phyloP scores from a whole-genome alignment of 1,140 invertebrate genomes.

The Hyles euphorbiae region DNA sequence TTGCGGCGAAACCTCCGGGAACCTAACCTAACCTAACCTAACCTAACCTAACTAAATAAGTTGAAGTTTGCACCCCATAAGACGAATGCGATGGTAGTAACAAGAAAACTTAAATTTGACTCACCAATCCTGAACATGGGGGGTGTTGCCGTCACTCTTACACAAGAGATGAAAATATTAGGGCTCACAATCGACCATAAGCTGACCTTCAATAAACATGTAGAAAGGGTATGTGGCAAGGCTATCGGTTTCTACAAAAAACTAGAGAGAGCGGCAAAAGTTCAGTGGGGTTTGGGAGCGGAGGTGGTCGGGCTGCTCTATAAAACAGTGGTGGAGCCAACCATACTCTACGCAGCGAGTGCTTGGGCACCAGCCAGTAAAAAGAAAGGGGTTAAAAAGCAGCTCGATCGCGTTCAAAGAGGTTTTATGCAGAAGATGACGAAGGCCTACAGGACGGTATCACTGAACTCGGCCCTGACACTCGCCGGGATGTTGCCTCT shows the following conservation, averaged over 20 bases:
- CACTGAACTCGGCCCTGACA: not conserved
- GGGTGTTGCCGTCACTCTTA: no score
- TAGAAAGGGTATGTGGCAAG: not conserved
- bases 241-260: not conserved
- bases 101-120: no score
- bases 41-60: no score
- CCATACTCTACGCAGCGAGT: constrained; percentile 13
- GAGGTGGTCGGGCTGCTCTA: constrained; percentile 7
- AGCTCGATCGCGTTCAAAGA: not conserved
- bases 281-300: not conserved
- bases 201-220: no score
- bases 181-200: no score
- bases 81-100: no score
- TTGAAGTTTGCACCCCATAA: no score
- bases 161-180: no score
- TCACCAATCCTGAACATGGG: no score
- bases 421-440: not conserved
- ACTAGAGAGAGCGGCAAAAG: not conserved
- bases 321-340: constrained; percentile 5
- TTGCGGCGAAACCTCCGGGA: no score
- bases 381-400: not conserved
- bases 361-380: not conserved
- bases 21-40: no score
- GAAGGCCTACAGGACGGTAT: not conserved
- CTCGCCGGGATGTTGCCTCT: not conserved